Evolutionary conservation across 2,797 vertebrate genomes (phyloP).

Genomic region (Phrynocephalus guinanensis): DNA sequence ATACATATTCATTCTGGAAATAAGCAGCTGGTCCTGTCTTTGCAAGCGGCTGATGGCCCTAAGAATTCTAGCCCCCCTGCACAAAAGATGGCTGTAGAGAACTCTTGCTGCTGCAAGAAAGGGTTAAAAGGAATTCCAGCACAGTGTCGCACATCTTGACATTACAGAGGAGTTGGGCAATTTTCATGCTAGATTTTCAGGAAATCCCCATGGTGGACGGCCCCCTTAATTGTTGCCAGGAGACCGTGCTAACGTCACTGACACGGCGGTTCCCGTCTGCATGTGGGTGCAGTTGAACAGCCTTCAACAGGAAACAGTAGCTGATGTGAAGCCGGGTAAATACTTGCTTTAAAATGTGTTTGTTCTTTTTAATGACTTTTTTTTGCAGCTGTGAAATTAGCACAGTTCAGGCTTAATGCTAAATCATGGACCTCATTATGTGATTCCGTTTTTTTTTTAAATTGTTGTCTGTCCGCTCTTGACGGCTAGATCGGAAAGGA

Average conservation of each 20-base stretch:
- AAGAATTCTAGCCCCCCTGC: not conserved
- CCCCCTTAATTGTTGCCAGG: constrained; percentile 81
- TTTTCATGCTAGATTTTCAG: constrained; percentile 80
- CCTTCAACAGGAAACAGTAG: constrained; percentile 45
- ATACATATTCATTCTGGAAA: constrained; percentile 15
- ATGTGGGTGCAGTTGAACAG: constrained; percentile 59
- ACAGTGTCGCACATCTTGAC: constrained; percentile 54
- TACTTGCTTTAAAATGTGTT: not conserved
- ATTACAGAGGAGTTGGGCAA: constrained; percentile 70
- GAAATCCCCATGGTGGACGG: constrained; percentile 84
- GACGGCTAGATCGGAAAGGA: constrained; percentile 20
- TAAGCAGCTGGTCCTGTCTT: constrained; percentile 32
- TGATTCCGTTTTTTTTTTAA: not conserved
- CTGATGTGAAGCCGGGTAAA: constrained; percentile 57
- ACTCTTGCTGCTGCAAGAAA: not conserved
- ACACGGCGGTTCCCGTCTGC: constrained; percentile 74
- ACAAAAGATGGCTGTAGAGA: not conserved
- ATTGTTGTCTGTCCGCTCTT: not conserved
- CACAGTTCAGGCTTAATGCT: not conserved
- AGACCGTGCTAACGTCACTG: constrained; percentile 80
- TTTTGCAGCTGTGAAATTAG: not conserved
- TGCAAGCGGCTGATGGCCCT: constrained; percentile 1
- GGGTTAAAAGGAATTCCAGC: constrained; percentile 65
- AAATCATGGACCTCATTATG: not conserved
- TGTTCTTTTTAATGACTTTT: not conserved